Evolutionary conservation across 2,113 vertebrate species (phyloP).

Genomic region (Aramus guarauna): DNA sequence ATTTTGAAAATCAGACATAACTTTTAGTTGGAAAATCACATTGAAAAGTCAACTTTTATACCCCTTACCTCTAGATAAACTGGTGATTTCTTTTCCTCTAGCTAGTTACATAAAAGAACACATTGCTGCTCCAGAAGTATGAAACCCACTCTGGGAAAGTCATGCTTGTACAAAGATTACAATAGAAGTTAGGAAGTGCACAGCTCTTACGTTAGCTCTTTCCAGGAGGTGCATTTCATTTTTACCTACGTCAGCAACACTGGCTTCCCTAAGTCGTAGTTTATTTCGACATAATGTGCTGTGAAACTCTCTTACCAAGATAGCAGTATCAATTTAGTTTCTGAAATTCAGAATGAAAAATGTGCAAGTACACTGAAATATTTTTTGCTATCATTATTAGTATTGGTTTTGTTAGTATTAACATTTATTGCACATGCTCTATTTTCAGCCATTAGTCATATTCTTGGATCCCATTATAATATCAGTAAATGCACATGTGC

Average conservation of each 20-base stretch:
- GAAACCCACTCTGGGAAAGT: not conserved
- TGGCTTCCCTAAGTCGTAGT: not conserved
- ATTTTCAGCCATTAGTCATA: constrained; percentile 31
- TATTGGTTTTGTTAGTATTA: not conserved
- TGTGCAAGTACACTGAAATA: not conserved
- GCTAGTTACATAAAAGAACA: not conserved
- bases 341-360: not conserved
- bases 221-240: not conserved
- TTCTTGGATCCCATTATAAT: constrained; percentile 14
- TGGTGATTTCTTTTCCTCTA: not conserved
- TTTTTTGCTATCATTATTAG: not conserved
- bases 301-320: not conserved
- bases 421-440: not conserved
- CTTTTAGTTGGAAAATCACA: not conserved
- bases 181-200: not conserved
- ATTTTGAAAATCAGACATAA: not conserved
- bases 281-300: not conserved
- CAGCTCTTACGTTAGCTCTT: not conserved
- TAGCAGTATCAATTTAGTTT: not conserved
- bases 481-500: constrained; percentile 39
- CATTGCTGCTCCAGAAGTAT: not conserved
- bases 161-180: not conserved
- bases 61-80: not conserved
- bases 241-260: not conserved
- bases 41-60: not conserved